Base-by-base conservation (phyloP, 2,113 vertebrate species). In the Percopsis transmontana region DNA sequence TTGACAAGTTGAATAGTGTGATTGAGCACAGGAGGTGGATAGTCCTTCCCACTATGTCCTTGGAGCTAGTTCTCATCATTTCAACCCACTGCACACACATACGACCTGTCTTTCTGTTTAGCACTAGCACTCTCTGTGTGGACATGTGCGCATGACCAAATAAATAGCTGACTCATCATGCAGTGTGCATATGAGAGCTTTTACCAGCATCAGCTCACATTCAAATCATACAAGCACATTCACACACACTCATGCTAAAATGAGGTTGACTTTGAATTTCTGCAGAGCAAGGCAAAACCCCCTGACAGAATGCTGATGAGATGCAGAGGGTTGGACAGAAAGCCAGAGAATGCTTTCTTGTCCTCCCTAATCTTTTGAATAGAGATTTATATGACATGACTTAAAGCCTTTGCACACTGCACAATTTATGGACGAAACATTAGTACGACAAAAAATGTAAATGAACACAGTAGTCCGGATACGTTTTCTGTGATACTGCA, bases 241-340 rank as follows among this genome's bases (percentile, higher is more conserved):
- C 55, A 57, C 68, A 59, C 63, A 58, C 62, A 62, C 50, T 39
- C 47, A 78, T 81, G 76, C 71, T 72, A 89, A 86, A 87, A 81
- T 69, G 69, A 84, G 78, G 78, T 41, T 80, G 83, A 90, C 83
- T 86, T 86, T 86, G 82, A 85, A 75, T 63, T 75, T 69, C 50
- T 24, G 65, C 62, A 52, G 76, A 69, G 62, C 70, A 57, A 18
- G 51, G 68, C 67, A 59, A 71, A 57, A 45, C 72, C 58, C 67
- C 55, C 70, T 84, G 89, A 86, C 81, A 85, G 85, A 67, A 75
- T 58, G 3, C 50, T 86, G 84, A 89, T 83, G 83, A 85, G 76
- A 88, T 78, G 68, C 79, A 80, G 64, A 24, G 68, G 75, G 71
- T 74, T 69, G 72, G 68, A 84, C 66, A 87, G 79, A 76, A 72